Evolutionary conservation across 2,113 vertebrate genomes (phyloP).

Genomic region (Australoheros scitulus): DNA sequence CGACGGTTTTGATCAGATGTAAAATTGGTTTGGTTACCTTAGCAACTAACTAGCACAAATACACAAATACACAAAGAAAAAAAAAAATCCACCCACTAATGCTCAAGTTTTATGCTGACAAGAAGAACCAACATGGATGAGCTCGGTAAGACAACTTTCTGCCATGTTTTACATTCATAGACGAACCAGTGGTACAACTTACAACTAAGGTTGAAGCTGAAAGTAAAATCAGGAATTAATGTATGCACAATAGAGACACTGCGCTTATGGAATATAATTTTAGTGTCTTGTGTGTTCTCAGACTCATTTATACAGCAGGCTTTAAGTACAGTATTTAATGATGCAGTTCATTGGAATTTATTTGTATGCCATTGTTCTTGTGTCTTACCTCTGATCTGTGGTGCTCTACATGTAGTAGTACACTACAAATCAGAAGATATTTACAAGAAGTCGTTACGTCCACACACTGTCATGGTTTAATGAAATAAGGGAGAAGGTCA

Average conservation of each 20-base stretch:
- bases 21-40: slow-evolving; percentile 6
- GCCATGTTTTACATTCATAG: background rate
- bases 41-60: slow-evolving; percentile 19
- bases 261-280: background rate
- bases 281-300: background rate
- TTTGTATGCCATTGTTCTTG: background rate
- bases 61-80: background rate
- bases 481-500: background rate
- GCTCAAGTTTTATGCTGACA: slow-evolving; percentile 6
- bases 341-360: background rate
- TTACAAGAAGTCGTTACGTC: background rate
- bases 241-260: background rate
- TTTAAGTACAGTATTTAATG: background rate
- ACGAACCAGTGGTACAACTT: background rate
- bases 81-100: background rate
- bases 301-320: background rate
- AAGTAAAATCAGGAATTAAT: background rate
- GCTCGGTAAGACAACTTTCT: slow-evolving; percentile 66
- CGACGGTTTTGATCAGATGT: slow-evolving; percentile 13
- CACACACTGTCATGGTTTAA: background rate
- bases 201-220: background rate
- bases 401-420: background rate
- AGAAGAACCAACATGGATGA: slow-evolving; percentile 66
- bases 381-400: background rate
- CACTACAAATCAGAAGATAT: background rate